Conservation (phyloP, 2,113 vertebrate species). For the Gracilinanus agilis region DNA sequence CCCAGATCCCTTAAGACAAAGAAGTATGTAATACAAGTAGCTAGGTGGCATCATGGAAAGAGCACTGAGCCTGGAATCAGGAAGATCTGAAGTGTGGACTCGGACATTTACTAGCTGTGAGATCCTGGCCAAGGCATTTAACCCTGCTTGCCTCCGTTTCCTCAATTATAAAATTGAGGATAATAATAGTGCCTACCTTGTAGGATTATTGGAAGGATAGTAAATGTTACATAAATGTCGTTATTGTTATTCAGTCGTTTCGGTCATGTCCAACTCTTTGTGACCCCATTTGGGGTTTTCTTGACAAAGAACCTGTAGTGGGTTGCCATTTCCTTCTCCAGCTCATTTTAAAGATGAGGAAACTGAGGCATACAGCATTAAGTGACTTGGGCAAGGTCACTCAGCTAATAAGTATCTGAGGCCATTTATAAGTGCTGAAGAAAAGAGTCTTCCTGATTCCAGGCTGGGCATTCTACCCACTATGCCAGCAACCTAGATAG, state of each 20-base stretch:
- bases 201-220: background rate
- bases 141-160: background rate
- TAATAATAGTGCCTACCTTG: background rate
- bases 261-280: rapidly evolving
- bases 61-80: no score
- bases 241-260: background rate
- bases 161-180: background rate
- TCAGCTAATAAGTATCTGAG: background rate
- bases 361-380: background rate
- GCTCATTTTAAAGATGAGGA: background rate
- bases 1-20: background rate
- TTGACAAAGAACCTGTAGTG: background rate
- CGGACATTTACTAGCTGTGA: background rate
- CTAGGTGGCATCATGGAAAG: background rate
- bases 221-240: background rate
- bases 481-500: constrained; percentile 92
- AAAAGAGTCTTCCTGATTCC: background rate
- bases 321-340: background rate
- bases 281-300: background rate
- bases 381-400: background rate
- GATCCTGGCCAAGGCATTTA: background rate
- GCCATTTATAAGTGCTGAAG: rapidly evolving
- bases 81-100: background rate
- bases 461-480: background rate
- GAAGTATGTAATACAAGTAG: background rate